phyloP scores from a whole-genome alignment of 2,888 invertebrate genomes.

The Leuctra nigra region DNA sequence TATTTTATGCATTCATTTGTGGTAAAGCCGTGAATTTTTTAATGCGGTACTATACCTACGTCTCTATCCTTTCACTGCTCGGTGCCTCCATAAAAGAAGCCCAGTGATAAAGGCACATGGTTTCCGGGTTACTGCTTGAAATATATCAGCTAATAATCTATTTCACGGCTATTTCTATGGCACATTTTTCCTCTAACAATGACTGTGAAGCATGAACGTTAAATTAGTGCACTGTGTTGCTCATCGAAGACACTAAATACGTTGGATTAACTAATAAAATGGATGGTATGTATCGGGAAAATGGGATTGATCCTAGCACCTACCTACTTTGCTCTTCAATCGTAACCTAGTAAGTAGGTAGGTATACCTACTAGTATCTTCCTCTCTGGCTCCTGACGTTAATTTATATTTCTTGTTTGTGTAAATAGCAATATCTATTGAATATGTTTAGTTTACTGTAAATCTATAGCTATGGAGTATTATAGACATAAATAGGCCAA shows the following conservation, averaged over 20 bases:
- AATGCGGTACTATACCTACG: conserved; percentile 24
- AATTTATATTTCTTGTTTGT: too few relatives aligned
- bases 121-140: conserved; percentile 26
- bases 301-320: too few relatives aligned
- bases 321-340: too few relatives aligned
- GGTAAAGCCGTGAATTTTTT: conserved; percentile 9
- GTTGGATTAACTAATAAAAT: conserved; percentile 14
- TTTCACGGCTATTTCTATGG: not conserved
- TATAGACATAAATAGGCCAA: too few relatives aligned
- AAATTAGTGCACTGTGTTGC: not conserved
- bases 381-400: too few relatives aligned
- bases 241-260: not conserved
- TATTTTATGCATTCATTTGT: not conserved
- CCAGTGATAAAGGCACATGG: conserved; percentile 45
- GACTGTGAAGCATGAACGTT: not conserved
- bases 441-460: too few relatives aligned
- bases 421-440: too few relatives aligned
- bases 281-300: conserved; percentile 13
- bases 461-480: too few relatives aligned
- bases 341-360: too few relatives aligned
- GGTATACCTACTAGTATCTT: too few relatives aligned
- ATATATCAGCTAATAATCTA: not conserved
- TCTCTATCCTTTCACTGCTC: conserved; percentile 22
- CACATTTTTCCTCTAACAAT: not conserved
- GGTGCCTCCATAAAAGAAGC: conserved; percentile 35